Evolutionary conservation across 2,113 vertebrate genomes (phyloP).

Genomic region (Sinocyclocheilus grahami): DNA sequence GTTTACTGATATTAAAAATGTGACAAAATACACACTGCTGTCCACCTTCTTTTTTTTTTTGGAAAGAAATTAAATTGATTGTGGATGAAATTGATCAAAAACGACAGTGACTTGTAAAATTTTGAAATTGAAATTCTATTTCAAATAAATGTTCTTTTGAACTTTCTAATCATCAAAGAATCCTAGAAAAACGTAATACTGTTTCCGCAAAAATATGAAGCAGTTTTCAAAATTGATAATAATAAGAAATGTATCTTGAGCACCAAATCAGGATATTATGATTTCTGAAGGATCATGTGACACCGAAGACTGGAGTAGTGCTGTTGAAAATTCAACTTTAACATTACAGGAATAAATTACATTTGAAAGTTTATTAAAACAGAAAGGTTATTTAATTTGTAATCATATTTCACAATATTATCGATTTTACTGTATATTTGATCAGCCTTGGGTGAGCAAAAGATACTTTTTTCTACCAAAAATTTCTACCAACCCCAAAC

Average conservation of each 20-base stretch:
- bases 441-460: not conserved
- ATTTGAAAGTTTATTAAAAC: not conserved
- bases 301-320: too few relatives aligned
- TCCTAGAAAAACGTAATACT: not conserved
- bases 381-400: not conserved
- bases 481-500: not conserved
- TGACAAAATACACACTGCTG: not conserved
- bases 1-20: not conserved
- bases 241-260: not conserved
- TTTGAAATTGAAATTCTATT: not conserved
- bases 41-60: not conserved
- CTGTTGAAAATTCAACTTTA: too few relatives aligned
- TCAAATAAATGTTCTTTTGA: not conserved
- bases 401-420: not conserved
- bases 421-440: not conserved
- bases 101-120: not conserved
- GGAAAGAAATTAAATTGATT: not conserved
- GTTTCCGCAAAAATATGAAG: too few relatives aligned
- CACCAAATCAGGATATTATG: not conserved
- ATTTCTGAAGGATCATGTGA: too few relatives aligned
- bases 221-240: not conserved
- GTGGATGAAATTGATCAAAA: not conserved
- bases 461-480: not conserved
- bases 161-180: not conserved
- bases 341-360: too few relatives aligned